A percentile compares a stretch with the other conserved stretches of the same genome.
Evolutionary conservation across 30 jellyfish, hydroid and myxozoan genomes (phyloP).

Genomic region (Hydractinia echinata): DNA sequence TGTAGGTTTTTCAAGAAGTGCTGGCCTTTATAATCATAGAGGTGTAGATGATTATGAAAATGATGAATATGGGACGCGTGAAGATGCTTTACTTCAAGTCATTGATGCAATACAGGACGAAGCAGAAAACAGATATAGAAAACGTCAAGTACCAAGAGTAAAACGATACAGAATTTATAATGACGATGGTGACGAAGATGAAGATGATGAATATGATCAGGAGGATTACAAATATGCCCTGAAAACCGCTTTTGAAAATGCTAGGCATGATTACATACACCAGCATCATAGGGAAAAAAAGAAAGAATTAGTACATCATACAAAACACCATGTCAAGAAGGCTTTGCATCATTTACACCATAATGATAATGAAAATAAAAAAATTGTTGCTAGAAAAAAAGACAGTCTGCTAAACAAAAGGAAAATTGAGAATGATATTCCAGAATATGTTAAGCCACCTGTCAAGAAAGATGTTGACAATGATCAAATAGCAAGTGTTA

Average conservation of each 20-base stretch:
- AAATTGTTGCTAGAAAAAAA: background rate
- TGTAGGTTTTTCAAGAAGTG: background rate
- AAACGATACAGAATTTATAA: conserved; percentile 12
- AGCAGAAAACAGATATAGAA: background rate
- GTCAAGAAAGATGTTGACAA: background rate
- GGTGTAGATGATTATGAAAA: conserved; percentile 10
- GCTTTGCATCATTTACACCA: background rate
- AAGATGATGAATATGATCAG: background rate
- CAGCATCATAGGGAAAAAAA: too few species aligned
- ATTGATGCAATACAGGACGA: background rate
- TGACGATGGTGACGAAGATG: conserved; percentile 7
- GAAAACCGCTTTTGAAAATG: background rate
- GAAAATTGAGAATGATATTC: background rate
- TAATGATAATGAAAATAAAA: background rate
- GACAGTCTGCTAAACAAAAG: too few species aligned
- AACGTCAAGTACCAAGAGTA: conserved; percentile 21
- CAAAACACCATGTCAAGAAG: background rate
- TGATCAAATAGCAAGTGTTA: conserved; percentile 23
- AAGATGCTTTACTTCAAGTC: conserved; percentile 6
- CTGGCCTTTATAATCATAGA: background rate
- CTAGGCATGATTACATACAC: background rate
- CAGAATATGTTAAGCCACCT: background rate
- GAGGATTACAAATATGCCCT: background rate
- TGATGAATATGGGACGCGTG: background rate
- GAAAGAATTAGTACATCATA: too few species aligned